Evolutionary conservation across 2,888 invertebrate genomes (phyloP).

Genomic region (Drosophila acutilabella): DNA sequence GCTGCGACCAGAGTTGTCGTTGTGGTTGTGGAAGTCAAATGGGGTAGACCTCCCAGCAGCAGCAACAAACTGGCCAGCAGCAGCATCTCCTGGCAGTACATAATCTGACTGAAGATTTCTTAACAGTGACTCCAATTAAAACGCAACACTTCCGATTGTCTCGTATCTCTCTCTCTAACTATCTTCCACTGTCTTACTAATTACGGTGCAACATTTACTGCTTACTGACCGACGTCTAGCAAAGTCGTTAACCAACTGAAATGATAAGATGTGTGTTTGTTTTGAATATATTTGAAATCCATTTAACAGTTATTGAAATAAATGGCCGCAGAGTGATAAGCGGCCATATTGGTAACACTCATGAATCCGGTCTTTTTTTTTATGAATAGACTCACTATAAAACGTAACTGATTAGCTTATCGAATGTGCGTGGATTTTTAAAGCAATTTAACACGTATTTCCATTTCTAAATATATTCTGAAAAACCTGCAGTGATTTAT

Average conservation of each 20-base stretch:
- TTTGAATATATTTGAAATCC: slow-evolving; percentile 11
- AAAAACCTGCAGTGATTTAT: background rate
- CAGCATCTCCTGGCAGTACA: slow-evolving; percentile 77
- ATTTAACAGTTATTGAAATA: slow-evolving; percentile 18
- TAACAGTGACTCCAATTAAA: background rate
- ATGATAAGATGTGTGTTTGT: slow-evolving; percentile 32
- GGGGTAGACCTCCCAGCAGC: slow-evolving; percentile 71
- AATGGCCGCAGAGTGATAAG: slow-evolving; percentile 45
- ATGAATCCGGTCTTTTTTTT: slow-evolving; percentile 13
- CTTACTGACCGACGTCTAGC: slow-evolving; percentile 14
- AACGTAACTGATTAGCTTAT: slow-evolving; percentile 37
- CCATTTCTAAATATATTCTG: too few species aligned
- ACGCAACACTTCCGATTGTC: slow-evolving; percentile 6
- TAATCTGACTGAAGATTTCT: slow-evolving; percentile 35
- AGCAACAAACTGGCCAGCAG: slow-evolving; percentile 70
- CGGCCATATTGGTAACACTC: slow-evolving; percentile 38
- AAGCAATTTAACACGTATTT: background rate
- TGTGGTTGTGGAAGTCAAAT: slow-evolving; percentile 74
- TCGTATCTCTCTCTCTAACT: slow-evolving; percentile 13
- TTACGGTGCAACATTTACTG: slow-evolving; percentile 27
- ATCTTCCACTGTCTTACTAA: background rate
- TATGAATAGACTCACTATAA: slow-evolving; percentile 16
- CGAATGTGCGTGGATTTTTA: slow-evolving; percentile 21
- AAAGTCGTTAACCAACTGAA: slow-evolving; percentile 50
- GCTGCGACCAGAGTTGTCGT: slow-evolving; percentile 80